Percentiles rank a stretch among this genome's conserved stretches.
These are phyloP conservation scores for Sarcophaga carnaria DNA, from an alignment of 2,888 invertebrate species.

Conservation along the genomic window DNA sequence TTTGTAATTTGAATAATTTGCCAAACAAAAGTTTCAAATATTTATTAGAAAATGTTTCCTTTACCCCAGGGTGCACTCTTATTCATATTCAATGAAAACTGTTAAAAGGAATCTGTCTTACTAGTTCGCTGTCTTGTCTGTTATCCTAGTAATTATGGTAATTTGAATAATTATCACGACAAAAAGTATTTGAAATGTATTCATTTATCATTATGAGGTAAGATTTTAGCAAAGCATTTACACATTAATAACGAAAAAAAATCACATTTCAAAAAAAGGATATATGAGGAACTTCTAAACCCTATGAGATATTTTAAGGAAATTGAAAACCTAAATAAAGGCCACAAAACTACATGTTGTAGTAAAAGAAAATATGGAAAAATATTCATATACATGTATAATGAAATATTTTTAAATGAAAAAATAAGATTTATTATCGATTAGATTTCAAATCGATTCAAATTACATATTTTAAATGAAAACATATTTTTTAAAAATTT, in stretches of 20 bases:
- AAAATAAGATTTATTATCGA: too few relatives aligned
- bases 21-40: slow-evolving; percentile 18
- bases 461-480: too few relatives aligned
- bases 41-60: neutral
- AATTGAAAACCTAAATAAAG: too few relatives aligned
- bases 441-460: too few relatives aligned
- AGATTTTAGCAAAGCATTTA: too few relatives aligned
- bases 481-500: neutral
- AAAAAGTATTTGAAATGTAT: neutral
- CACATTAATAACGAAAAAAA: too few relatives aligned
- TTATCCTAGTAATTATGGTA: neutral
- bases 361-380: neutral
- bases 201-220: too few relatives aligned
- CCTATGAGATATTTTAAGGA: too few relatives aligned
- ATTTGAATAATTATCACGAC: neutral
- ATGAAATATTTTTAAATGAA: too few relatives aligned
- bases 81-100: neutral
- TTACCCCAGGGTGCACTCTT: neutral
- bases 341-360: neutral
- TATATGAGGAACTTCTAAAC: too few relatives aligned
- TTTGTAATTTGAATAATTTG: slow-evolving; percentile 73
- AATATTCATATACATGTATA: neutral
- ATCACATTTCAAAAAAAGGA: too few relatives aligned
- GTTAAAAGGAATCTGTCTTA: neutral
- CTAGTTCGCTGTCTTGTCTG: neutral